Evolutionary conservation across 2,797 vertebrate species (phyloP), one percentile per base, ranked within the genome.

Genomic region (Acropternis orthonyx): DNA sequence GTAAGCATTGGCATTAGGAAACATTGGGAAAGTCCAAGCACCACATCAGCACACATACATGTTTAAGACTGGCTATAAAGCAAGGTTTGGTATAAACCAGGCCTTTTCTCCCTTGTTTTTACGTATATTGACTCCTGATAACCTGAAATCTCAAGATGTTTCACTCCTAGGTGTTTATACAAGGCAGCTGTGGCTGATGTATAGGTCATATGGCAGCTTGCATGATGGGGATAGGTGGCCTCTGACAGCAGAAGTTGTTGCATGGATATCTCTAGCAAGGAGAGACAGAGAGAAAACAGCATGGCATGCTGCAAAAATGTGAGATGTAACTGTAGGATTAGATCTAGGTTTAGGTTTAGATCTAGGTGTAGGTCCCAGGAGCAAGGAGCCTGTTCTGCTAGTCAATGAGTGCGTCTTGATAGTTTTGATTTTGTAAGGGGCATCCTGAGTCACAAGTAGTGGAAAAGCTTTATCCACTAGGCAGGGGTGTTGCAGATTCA

Each of bases 21-120:
- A 44, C 36, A 16, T 1, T 56, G 32, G 63, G 36, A 12, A 84
- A 79, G 67, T 93, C 88, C 51, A 90, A 92, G 52, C 58, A 96
- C 83, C 85, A 93, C 89, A 84, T 95, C 91, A 90, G 85, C 88
- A 87, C 28, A 67, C 30, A 65, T 16, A 18, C 22, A 48, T 16
- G 52, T 88, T 69, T 66, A 55, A 75, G 34, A 27, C 55, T 76
- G 2, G 4, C 43, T 85, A 12, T 73, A 91, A 85, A 93, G 14
- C 23, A 81, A 65, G 14, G 19, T 48, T 46, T 67, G 44, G 74
- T 59, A 69, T 19, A 67, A 92, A n/a, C 1, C 19, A 94, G 87
- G 59, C 4, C 9, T 71, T 44, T 92, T 49, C 32, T 74, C 28
- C 75, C 51, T 73, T 77, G 41, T 6, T 65, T 84, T 56, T 54